Evolutionary conservation across 2,888 invertebrate genomes (phyloP).

Genomic region (Therioaphis trifolii): DNA sequence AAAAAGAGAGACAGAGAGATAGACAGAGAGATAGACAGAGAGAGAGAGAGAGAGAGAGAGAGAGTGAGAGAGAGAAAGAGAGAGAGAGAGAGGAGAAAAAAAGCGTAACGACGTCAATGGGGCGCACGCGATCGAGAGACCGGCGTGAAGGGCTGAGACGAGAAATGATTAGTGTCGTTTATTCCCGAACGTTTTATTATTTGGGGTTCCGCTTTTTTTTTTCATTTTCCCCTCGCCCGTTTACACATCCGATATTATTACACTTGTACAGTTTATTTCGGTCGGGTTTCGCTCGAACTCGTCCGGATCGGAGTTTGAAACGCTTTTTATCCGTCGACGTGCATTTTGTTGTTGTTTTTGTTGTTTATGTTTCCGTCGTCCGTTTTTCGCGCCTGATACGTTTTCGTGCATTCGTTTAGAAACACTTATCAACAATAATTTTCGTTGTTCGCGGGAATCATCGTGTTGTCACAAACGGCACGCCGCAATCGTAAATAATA

Average conservation of each 20-base stretch:
- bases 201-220: conserved; percentile 12
- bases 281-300: neutral
- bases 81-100: neutral
- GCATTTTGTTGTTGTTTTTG: no score
- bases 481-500: no score
- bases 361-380: no score
- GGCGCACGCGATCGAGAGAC: neutral
- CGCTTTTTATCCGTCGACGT: neutral
- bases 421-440: no score
- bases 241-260: neutral
- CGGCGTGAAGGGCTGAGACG: neutral
- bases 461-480: no score
- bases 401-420: no score
- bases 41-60: neutral
- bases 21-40: neutral
- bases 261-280: neutral
- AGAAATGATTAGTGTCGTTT: conserved; percentile 24
- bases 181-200: conserved; percentile 1
- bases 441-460: no score
- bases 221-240: neutral
- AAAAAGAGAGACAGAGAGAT: neutral
- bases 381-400: no score
- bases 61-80: no score
- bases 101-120: conserved; percentile 19
- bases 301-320: neutral